Evolutionary conservation across 2,888 invertebrate genomes (phyloP), one percentile per base, ranked within the genome.

Genomic region (Epsilonema sp.): DNA sequence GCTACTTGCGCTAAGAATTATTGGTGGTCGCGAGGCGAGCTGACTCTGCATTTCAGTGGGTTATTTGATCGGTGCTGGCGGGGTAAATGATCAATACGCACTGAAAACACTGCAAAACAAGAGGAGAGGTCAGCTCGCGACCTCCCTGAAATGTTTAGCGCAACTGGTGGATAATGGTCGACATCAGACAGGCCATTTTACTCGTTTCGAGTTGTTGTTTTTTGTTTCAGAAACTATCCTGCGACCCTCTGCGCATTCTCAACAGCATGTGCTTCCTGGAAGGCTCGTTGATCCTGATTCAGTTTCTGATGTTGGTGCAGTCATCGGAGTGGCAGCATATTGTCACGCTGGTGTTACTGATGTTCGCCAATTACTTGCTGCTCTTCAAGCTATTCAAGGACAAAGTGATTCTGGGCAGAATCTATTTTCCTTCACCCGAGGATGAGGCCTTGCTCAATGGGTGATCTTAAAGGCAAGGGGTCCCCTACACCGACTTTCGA

Each of bases 251-350:
- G 24, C 75, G 76, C 20, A 66, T 84, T 20, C 67, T 70, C 31
- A 61, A 67, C 50, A 52, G 64, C 4, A 58, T 73, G 41, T 77
- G 90, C 42, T 65, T 79, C 1, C 73, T 80, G 50, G 57, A 64
- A 47, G 51, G 50, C 22, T 41, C 48, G 5, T 51, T 64, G 24
- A 59, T 63, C 19, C 52, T 54, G 23, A 19, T 24, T 42, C 83
- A 89, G 67, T 71, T 92, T 49, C 75, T 79, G 45, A 72, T 85
- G 26, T 70, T 92, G 13, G 74, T 82, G 56, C 76, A 80, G 53
- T 78, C 80, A 19, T 74, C 77, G 37, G 81, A 86, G 56, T 94
- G 92, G 92, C 83, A 89, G 69, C 81, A 85, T 64, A 77, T 87
- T 50, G 66, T 90, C 42, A 82, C 89, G 2, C 74, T 87, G 57